Base-by-base conservation (phyloP, 2,888 invertebrate genomes). In the Eupithecia exiguata region DNA sequence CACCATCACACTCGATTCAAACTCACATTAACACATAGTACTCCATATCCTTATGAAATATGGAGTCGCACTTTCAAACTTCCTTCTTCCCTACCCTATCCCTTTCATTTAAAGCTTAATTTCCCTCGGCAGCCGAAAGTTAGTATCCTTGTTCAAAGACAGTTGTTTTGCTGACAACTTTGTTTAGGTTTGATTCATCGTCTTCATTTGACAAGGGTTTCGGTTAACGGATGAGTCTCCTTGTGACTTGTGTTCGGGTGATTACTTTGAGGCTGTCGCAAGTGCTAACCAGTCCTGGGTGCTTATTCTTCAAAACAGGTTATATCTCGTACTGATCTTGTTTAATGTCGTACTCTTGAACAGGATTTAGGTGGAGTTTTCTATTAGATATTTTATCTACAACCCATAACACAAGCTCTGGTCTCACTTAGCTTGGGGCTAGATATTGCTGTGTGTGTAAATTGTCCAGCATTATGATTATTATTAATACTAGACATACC, bases 161-260 rank as follows among this genome's bases (percentile, higher is more conserved):
- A 75, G 75, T 75, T 74, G 77, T 74, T 75, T 76, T 77, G 77
- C 71, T 73, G 74, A 76, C 74, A 76, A 77, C 79, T 77, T 79
- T 77, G 76, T 77, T 79, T 71, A 68, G 71, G 69, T 78, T 77
- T 74, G 78, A 78, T 78, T 74, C 75, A 78, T 74, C 70, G 71
- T 72, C 61, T 72, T 49, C 69, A 43, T 74, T 76, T 75, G 76
- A 75, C 73, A 72, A 75, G 74, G 74, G 70, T 71, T 69, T 69
- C 38, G 67, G 69, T 74, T 63, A 58, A 73, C 74, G 61, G 70
- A 76, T 69, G 65, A 71, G 36, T 62, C 62, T 71, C 66, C 46
- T 69, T 70, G 25, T 72, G 68, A 70, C 68, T 63, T 71, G 58
- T 70, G 65, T 36, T 53, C 53, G 43, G 68, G 63, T 70, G 69